Evolutionary conservation across 2,888 invertebrate species (phyloP).

Genomic region (Eupithecia subfuscata): DNA sequence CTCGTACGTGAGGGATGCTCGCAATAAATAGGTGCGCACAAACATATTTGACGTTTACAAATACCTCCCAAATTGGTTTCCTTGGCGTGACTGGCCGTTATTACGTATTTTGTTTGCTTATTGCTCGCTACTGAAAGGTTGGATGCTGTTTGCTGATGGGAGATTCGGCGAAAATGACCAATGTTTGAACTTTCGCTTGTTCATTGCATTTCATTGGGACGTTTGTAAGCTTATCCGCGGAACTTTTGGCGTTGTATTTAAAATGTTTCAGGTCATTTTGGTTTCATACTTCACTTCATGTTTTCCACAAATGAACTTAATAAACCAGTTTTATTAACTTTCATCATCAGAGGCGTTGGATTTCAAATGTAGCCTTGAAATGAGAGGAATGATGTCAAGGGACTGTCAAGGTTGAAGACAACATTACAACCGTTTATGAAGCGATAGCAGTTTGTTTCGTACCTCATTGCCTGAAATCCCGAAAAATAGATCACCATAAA

Average conservation of each 20-base stretch:
- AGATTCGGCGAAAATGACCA: constrained; percentile 44
- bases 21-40: constrained; percentile 82
- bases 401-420: neutral
- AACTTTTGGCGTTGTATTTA: neutral
- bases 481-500: constrained; percentile 74
- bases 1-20: constrained; percentile 82
- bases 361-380: neutral
- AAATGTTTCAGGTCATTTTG: neutral
- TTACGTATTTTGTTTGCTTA: constrained; percentile 77
- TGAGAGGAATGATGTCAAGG: neutral
- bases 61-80: constrained; percentile 81
- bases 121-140: constrained; percentile 61
- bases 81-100: constrained; percentile 79
- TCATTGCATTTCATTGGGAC: constrained; percentile 7
- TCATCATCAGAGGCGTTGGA: too few relatives aligned
- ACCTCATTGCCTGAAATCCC: constrained; percentile 38
- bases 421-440: neutral
- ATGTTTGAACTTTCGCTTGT: constrained; percentile 14
- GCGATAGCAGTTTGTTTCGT: neutral
- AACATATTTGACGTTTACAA: constrained; percentile 83
- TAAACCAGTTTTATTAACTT: neutral
- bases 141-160: constrained; percentile 49
- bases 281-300: neutral
- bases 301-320: too few relatives aligned
- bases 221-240: neutral